phyloP scores from a whole-genome alignment of 2,797 vertebrate species.

The Macrochelys suwanniensis region DNA sequence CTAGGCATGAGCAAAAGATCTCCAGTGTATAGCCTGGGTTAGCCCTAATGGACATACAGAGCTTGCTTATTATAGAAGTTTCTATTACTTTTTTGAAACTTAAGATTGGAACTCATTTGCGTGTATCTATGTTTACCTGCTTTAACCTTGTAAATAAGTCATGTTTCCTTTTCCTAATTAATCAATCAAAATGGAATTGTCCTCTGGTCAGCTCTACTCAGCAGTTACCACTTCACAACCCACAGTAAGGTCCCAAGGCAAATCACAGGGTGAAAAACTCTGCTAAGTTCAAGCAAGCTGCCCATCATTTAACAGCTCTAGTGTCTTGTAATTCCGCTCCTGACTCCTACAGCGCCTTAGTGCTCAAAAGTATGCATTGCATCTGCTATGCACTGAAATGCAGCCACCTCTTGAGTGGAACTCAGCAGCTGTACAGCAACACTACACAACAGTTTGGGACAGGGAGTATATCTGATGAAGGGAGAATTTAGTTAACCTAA shows the following conservation, averaged over 20 bases:
- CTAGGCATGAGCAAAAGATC: too few relatives aligned
- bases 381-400: fast-evolving
- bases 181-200: not conserved
- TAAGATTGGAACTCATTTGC: not conserved
- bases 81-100: not conserved
- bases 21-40: too few relatives aligned
- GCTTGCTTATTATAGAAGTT: not conserved
- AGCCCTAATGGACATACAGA: not conserved
- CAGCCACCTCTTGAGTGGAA: not conserved
- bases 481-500: not conserved
- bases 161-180: not conserved
- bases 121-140: not conserved
- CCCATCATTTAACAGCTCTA: not conserved
- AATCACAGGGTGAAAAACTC: not conserved
- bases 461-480: not conserved
- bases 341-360: not conserved
- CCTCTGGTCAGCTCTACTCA: not conserved
- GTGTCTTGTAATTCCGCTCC: not conserved
- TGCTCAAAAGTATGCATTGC: not conserved
- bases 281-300: not conserved
- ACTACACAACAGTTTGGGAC: not conserved
- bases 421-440: not conserved
- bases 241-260: not conserved
- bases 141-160: not conserved
- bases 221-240: not conserved